Base-by-base conservation (phyloP, 2,113 vertebrate genomes). In the Manacus vitellinus region DNA sequence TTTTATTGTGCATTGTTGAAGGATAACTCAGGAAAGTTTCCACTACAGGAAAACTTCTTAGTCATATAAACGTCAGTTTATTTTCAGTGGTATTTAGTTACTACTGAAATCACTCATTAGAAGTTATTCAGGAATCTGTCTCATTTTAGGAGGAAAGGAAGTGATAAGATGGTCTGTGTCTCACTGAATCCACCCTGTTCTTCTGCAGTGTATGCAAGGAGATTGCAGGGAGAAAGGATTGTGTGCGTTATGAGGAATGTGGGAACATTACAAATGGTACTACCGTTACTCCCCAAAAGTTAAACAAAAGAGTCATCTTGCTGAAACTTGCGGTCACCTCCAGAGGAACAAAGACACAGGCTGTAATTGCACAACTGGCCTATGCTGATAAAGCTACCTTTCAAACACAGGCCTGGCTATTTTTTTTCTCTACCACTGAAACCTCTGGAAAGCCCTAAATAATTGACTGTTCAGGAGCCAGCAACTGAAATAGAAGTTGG, bases 401-500 rank as follows among this genome's bases (percentile, higher is more conserved):
- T 94, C 68, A 58, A 85, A 96, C 87, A 44, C 30, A 88, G 41
- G 35, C 55, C 63, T 96, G 68, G 22, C 16, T 94, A 6, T 58
- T 85, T 95, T 94, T 84, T 89, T 88, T 44, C 15, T 71, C 66
- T 79, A 61, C 92, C 70, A 92, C 55, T 76, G 70, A 97, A 95
- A 96, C 93, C 91, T 95, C 96, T 95, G 91, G 83, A 97, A 97
- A 97, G 88, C 88, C 86, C 96, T 94, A 95, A 97, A 97, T 97
- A 97, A 98, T 82, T 92, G 97, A 95, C 90, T 97, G 85, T 96
- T 98, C 93, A 56, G 85, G 92, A 98, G 97, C 97, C 97, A 97
- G 96, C 61, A 95, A 91, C 88, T 67, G 70, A 92, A 96, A 96
- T 68, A 96, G 94, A 97, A 97, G 96, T 95, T 95, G 84, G 83